phyloP scores from a whole-genome alignment of 2,888 invertebrate species.

The Aethes cnicana region DNA sequence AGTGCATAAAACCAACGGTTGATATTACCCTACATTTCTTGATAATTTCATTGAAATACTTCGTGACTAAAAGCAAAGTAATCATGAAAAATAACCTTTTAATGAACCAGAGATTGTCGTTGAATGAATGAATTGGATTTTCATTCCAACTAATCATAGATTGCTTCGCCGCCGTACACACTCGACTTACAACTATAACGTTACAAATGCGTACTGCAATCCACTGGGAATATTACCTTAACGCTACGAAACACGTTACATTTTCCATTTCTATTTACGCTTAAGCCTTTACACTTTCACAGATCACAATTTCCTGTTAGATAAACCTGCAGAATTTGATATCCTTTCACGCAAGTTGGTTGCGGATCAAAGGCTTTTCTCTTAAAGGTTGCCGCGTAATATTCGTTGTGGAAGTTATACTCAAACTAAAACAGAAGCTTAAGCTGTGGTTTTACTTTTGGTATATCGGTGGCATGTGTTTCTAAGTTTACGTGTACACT shows the following conservation, averaged over 20 bases:
- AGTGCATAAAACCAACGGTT: neutral
- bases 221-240: constrained; percentile 3
- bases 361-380: constrained; percentile 29
- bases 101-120: neutral
- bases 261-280: constrained; percentile 19
- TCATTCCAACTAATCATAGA: constrained; percentile 19
- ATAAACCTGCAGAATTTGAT: constrained; percentile 31
- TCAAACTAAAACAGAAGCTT: neutral
- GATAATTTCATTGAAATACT: neutral
- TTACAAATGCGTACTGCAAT: neutral
- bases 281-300: constrained; percentile 25
- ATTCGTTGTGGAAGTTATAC: constrained; percentile 22
- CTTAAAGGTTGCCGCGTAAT: constrained; percentile 27
- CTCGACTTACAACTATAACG: neutral
- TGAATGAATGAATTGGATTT: constrained; percentile 9
- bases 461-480: too few species aligned
- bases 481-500: too few species aligned
- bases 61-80: too few species aligned
- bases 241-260: neutral
- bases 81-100: neutral
- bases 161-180: neutral
- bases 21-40: neutral
- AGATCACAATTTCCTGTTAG: constrained; percentile 32
- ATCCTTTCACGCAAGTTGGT: constrained; percentile 27
- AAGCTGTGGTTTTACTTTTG: neutral